phyloP scores from a whole-genome alignment of 2,888 invertebrate species.

The Hermaeophaga mercurialis region DNA sequence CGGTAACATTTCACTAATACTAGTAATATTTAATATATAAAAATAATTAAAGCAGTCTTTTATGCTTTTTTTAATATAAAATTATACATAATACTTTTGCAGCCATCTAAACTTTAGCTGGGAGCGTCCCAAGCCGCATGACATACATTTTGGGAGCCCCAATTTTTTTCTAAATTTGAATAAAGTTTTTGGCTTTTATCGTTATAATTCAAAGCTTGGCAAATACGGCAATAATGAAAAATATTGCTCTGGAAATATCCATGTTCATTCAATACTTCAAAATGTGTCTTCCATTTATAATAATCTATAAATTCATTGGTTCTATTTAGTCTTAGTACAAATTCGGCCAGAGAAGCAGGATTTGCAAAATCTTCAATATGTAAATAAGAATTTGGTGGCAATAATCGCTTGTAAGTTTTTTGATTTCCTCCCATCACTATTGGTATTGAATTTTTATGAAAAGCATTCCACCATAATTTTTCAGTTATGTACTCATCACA shows the following conservation, averaged over 20 bases:
- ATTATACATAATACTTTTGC: no score
- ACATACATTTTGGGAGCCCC: conserved; percentile 51
- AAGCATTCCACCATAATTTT: conserved; percentile 71
- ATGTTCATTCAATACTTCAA: conserved; percentile 67
- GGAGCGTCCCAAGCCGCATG: conserved; percentile 43
- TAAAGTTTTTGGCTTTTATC: conserved; percentile 55
- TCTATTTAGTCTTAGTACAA: conserved; percentile 59
- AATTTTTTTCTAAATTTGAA: conserved; percentile 54
- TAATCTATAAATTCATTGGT: conserved; percentile 57
- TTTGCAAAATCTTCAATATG: conserved; percentile 63
- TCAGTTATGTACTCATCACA: conserved; percentile 75
- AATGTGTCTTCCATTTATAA: conserved; percentile 66
- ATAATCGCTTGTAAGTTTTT: conserved; percentile 57
- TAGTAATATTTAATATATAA: no score
- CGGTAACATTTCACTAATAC: no score
- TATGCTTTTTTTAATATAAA: no score
- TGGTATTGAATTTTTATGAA: conserved; percentile 66
- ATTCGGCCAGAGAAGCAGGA: conserved; percentile 60
- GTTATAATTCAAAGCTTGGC: conserved; percentile 72
- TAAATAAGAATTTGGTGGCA: conserved; percentile 69
- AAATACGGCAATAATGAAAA: conserved; percentile 67
- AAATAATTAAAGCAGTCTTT: no score
- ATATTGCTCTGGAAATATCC: conserved; percentile 68
- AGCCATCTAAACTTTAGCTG: no score
- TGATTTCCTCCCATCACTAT: conserved; percentile 67